These are phyloP conservation scores for Zalophus californianus DNA, from an alignment of 2,797 vertebrate genomes.

Conservation along the genomic window DNA sequence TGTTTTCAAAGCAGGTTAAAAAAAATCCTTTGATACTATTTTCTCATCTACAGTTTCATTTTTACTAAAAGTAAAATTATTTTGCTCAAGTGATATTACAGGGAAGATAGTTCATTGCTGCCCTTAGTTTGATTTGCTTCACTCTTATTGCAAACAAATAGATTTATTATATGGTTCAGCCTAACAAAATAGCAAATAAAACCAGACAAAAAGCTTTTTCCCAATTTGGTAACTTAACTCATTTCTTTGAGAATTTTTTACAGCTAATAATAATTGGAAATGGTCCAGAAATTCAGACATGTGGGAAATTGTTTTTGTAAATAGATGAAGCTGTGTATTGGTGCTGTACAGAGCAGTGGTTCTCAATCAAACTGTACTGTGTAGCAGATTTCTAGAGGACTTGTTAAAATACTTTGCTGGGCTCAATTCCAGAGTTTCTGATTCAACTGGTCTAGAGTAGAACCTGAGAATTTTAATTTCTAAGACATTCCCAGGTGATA, in stretches of 20 bases:
- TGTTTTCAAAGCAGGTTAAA: conserved; percentile 37
- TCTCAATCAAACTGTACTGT: background rate
- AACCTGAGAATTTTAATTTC: conserved; percentile 5
- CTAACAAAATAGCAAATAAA: conserved; percentile 44
- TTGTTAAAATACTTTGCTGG: conserved; percentile 16
- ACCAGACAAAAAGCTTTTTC: background rate
- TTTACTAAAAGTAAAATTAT: conserved; percentile 36
- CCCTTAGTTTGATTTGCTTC: background rate
- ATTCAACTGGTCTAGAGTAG: background rate
- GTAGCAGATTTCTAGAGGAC: background rate
- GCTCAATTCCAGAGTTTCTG: background rate
- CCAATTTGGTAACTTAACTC: background rate
- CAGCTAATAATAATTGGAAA: conserved; percentile 3
- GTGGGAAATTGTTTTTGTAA: conserved; percentile 6
- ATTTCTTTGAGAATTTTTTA: background rate
- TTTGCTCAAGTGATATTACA: background rate
- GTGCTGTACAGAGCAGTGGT: background rate
- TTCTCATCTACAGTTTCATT: background rate
- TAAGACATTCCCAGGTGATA: conserved; percentile 30
- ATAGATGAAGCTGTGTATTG: background rate
- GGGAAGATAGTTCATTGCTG: background rate
- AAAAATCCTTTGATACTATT: background rate
- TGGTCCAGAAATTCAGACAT: background rate
- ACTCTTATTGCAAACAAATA: conserved; percentile 10
- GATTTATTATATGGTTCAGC: conserved; percentile 39